Conservation (phyloP, 2,888 invertebrate species). For the Papilio elwesi region DNA sequence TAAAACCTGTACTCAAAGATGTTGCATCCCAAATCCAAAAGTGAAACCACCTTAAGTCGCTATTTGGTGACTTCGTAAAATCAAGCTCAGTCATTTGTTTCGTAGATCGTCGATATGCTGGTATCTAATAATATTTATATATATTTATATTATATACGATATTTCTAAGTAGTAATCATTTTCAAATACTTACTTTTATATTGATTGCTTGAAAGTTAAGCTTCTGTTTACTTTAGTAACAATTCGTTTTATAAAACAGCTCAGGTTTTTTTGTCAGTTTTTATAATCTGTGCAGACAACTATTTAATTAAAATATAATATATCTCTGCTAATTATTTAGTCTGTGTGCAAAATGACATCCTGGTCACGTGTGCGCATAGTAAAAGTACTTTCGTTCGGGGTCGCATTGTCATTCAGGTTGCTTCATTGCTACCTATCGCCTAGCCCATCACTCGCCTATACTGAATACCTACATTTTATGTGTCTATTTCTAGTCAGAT, state of each 20-base stretch:
- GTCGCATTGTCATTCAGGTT: conserved; percentile 78
- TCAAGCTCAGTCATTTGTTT: too few relatives aligned
- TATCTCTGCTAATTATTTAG: conserved; percentile 51
- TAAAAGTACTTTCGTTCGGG: conserved; percentile 82
- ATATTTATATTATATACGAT: too few relatives aligned
- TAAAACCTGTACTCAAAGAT: too few relatives aligned
- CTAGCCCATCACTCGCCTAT: conserved; percentile 58
- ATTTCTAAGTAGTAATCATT: too few relatives aligned
- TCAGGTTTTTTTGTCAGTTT: not conserved
- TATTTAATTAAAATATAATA: not conserved
- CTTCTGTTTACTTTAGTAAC: not conserved
- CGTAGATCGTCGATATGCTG: too few relatives aligned
- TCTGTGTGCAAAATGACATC: conserved; percentile 60
- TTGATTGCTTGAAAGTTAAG: not conserved
- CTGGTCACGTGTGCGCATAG: conserved; percentile 76
- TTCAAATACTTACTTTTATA: too few relatives aligned
- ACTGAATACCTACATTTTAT: conserved; percentile 53
- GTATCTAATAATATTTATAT: too few relatives aligned
- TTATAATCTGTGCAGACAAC: not conserved
- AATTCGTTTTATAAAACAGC: not conserved
- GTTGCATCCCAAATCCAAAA: too few relatives aligned
- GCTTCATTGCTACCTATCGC: conserved; percentile 54
- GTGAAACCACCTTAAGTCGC: too few relatives aligned
- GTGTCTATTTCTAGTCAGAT: conserved; percentile 43
- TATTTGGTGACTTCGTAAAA: too few relatives aligned